A percentile compares a stretch with the other conserved stretches of the same genome.
These are phyloP conservation scores for Lymantria monacha DNA, from an alignment of 2,888 invertebrate genomes.

Conservation along the genomic window DNA sequence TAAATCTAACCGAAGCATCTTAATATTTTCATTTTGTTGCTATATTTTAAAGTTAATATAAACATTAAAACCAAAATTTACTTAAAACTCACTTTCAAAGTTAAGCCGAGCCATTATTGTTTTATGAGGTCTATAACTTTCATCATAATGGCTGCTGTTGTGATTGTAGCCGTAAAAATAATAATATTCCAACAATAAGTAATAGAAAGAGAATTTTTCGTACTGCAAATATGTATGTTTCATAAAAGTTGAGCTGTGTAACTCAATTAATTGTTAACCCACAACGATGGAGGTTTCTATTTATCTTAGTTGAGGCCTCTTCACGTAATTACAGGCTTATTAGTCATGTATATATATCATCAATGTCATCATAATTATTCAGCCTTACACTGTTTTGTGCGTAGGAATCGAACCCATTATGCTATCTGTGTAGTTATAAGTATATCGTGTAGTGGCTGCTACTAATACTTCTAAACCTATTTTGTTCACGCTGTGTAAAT, in stretches of 20 bases:
- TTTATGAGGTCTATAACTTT: constrained; percentile 39
- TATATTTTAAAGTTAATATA: not conserved
- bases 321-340: no score
- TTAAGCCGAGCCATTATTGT: constrained; percentile 34
- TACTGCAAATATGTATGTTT: constrained; percentile 70
- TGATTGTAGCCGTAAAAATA: constrained; percentile 19
- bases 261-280: constrained; percentile 62
- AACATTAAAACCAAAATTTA: not conserved
- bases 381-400: no score
- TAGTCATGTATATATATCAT: no score
- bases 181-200: constrained; percentile 44
- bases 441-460: no score
- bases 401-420: no score
- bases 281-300: constrained; percentile 65
- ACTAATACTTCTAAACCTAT: no score
- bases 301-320: constrained; percentile 62
- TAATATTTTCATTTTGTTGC: no score
- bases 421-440: no score
- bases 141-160: constrained; percentile 30
- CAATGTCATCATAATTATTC: no score
- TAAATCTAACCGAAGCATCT: no score
- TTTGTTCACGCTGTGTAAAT: no score
- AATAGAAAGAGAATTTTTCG: constrained; percentile 47
- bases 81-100: constrained; percentile 32
- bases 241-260: constrained; percentile 57